Evolutionary conservation across 1,140 invertebrate genomes (phyloP).

Genomic region (Cherax destructor): DNA sequence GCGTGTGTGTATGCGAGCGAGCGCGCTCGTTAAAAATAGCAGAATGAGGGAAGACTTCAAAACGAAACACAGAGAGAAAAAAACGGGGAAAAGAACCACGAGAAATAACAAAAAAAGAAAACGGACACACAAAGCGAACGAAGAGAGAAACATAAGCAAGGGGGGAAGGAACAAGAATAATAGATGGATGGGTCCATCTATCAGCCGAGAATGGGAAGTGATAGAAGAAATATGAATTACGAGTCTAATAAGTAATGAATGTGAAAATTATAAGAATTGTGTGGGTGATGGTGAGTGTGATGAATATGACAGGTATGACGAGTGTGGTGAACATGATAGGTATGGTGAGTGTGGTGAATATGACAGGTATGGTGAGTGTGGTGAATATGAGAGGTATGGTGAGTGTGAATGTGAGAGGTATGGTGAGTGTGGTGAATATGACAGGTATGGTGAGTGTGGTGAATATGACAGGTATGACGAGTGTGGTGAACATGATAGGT

Average conservation of each 20-base stretch:
- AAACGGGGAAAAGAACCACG: neutral
- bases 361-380: neutral
- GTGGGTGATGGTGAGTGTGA: constrained; percentile 7
- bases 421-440: neutral
- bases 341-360: neutral
- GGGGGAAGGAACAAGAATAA: constrained; percentile 13
- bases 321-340: neutral
- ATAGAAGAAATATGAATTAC: constrained; percentile 36
- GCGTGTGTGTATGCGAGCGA: too few relatives aligned
- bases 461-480: neutral
- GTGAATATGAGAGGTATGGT: neutral
- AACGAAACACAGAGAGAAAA: neutral
- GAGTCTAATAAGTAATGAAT: constrained; percentile 22
- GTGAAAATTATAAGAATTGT: constrained; percentile 13
- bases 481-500: neutral
- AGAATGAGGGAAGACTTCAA: neutral
- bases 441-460: neutral
- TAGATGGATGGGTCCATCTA: constrained; percentile 12
- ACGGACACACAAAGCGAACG: neutral
- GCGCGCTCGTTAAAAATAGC: neutral
- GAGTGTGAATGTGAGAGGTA: neutral
- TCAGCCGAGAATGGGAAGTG: constrained; percentile 26
- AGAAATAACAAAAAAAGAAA: neutral
- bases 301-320: neutral
- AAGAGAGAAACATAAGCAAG: neutral